Conservation (phyloP, 2,797 vertebrate species). For the Masticophis lateralis region DNA sequence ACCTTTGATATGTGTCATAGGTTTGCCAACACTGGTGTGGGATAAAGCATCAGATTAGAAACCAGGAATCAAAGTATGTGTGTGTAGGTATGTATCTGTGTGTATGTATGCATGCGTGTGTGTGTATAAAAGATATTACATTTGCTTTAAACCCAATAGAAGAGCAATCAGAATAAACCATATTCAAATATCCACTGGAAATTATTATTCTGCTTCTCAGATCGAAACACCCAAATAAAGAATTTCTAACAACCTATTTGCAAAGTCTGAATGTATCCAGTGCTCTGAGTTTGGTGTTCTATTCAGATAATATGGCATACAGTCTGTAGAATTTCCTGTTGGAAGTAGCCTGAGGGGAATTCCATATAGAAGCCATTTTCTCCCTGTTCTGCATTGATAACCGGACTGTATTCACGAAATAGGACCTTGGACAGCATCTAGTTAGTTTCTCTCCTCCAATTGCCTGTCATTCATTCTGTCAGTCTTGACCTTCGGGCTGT, state of each 20-base stretch:
- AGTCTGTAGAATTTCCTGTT: slow-evolving; percentile 16
- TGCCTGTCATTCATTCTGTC: slow-evolving; percentile 89
- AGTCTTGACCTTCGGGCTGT: slow-evolving; percentile 79
- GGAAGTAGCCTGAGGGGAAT: slow-evolving; percentile 39
- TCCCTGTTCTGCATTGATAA: slow-evolving; percentile 34
- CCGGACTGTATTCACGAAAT: slow-evolving; percentile 37
- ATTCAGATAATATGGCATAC: slow-evolving; percentile 45
- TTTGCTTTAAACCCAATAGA: neutral
- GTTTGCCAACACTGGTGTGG: neutral
- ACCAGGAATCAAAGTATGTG: neutral
- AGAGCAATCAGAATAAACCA: neutral
- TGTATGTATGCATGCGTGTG: no score
- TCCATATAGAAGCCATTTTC: slow-evolving; percentile 44
- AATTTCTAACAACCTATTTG: neutral
- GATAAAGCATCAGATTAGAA: neutral
- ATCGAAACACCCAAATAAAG: neutral
- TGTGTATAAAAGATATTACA: neutral
- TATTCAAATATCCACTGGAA: neutral
- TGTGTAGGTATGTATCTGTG: neutral
- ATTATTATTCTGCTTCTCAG: neutral
- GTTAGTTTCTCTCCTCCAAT: slow-evolving; percentile 68
- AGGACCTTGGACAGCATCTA: slow-evolving; percentile 68
- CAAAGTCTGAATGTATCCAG: neutral
- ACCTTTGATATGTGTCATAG: neutral
- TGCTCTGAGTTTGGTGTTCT: slow-evolving; percentile 42